Conservation (phyloP, 2,797 vertebrate species). For the Sebastes steindachneri region DNA sequence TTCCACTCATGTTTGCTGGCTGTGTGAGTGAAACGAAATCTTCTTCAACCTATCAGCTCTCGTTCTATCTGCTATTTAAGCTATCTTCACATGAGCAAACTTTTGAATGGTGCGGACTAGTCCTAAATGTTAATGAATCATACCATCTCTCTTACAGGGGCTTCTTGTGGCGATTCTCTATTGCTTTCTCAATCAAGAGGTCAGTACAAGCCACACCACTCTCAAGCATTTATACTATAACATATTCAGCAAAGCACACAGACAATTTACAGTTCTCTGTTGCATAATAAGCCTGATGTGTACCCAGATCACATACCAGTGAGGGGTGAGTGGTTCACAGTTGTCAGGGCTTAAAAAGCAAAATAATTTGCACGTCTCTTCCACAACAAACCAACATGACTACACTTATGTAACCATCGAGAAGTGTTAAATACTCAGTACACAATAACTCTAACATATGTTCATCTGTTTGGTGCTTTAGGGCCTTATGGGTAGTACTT, state of each 20-base stretch:
- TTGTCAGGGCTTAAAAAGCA: not conserved
- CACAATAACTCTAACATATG: not conserved
- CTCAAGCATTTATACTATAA: not conserved
- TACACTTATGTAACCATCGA: not conserved
- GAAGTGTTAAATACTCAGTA: not conserved
- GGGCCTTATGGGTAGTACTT: not conserved
- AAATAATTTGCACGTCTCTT: constrained; percentile 7
- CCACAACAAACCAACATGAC: no score
- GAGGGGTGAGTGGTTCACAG: not conserved
- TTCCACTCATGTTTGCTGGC: not conserved
- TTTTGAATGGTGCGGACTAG: not conserved
- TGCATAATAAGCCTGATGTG: not conserved
- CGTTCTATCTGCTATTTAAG: constrained; percentile 14
- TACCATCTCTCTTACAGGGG: constrained; percentile 73
- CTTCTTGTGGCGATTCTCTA: constrained; percentile 85
- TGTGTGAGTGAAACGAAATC: not conserved
- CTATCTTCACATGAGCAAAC: not conserved
- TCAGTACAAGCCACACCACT: constrained; percentile 58
- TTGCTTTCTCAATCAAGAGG: constrained; percentile 88
- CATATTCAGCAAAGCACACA: constrained; percentile 11
- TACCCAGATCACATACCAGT: not conserved
- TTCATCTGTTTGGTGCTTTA: not conserved
- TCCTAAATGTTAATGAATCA: constrained; percentile 6
- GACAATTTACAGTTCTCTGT: not conserved
- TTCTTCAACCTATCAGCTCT: not conserved